These are phyloP conservation scores for Florisuga fusca DNA, from an alignment of 2,797 vertebrate species.

Conservation along the genomic window DNA sequence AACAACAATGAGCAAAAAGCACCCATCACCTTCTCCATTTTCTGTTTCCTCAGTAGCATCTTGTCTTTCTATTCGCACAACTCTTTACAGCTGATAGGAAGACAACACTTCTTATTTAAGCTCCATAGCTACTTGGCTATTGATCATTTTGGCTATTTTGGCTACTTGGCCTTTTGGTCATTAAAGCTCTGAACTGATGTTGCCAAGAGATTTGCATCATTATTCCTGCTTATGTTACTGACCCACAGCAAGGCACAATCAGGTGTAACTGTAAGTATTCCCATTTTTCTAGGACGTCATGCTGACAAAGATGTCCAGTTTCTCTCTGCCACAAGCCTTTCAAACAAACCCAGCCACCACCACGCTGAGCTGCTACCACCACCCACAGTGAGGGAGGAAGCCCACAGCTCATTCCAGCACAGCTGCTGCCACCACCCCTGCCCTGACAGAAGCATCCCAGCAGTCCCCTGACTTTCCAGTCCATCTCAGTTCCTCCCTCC, in stretches of 20 bases:
- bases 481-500: not conserved
- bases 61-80: not conserved
- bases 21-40: not conserved
- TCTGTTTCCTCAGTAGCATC: not conserved
- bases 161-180: not conserved
- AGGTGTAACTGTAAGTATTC: not conserved
- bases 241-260: not conserved
- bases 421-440: not conserved
- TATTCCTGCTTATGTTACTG: not conserved
- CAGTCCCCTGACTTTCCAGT: not conserved
- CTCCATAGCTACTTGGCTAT: not conserved
- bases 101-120: not conserved
- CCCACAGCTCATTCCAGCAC: not conserved
- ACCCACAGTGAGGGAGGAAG: rapidly evolving
- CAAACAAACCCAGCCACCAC: not conserved
- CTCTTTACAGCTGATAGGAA: not conserved
- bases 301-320: not conserved
- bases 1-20: not conserved
- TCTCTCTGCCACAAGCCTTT: not conserved
- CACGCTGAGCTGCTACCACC: not conserved
- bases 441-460: not conserved
- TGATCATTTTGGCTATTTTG: too few species aligned
- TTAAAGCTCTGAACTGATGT: not conserved
- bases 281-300: not conserved
- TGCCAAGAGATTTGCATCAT: not conserved